Conservation (phyloP, 2,888 invertebrate genomes). For the Pollenia amentaria region DNA sequence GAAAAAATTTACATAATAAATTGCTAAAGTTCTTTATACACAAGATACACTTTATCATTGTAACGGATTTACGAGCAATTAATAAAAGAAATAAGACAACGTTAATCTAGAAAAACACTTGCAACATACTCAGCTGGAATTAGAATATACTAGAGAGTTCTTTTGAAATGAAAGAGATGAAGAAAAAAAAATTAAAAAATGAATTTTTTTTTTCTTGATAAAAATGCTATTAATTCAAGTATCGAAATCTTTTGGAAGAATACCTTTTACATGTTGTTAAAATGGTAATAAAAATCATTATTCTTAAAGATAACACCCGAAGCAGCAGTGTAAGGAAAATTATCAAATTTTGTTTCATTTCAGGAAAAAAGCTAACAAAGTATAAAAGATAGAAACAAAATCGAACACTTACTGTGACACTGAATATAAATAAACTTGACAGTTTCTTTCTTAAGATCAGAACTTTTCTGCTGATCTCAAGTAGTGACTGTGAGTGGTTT, state of each 20-base stretch:
- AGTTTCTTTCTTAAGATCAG: not conserved
- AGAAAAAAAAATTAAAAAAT: slow-evolving; percentile 36
- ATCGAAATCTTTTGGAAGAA: slow-evolving; percentile 44
- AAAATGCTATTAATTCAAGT: slow-evolving; percentile 69
- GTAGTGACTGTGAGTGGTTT: not conserved
- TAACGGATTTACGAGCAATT: slow-evolving; percentile 72
- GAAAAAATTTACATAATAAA: slow-evolving; percentile 67
- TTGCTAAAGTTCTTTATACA: slow-evolving; percentile 52
- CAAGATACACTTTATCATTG: slow-evolving; percentile 66
- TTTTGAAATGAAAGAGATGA: slow-evolving; percentile 16
- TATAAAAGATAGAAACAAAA: slow-evolving; percentile 51
- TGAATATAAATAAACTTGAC: slow-evolving; percentile 48
- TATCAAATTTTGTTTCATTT: not conserved
- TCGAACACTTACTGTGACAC: slow-evolving; percentile 60
- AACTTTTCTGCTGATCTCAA: not conserved
- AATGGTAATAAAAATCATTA: slow-evolving; percentile 68
- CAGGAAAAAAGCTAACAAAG: slow-evolving; percentile 28
- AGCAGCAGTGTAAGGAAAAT: slow-evolving; percentile 19
- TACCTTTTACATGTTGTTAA: slow-evolving; percentile 35
- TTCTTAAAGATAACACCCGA: slow-evolving; percentile 62
- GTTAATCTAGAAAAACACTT: slow-evolving; percentile 3
- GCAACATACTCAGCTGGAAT: slow-evolving; percentile 36
- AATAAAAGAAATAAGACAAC: slow-evolving; percentile 60
- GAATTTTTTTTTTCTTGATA: slow-evolving; percentile 55
- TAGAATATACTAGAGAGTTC: slow-evolving; percentile 30